Percentiles rank a stretch among this genome's conserved stretches.
Evolutionary conservation across 2,113 vertebrate genomes (phyloP).

Genomic region (Erinaceus europaeus): DNA sequence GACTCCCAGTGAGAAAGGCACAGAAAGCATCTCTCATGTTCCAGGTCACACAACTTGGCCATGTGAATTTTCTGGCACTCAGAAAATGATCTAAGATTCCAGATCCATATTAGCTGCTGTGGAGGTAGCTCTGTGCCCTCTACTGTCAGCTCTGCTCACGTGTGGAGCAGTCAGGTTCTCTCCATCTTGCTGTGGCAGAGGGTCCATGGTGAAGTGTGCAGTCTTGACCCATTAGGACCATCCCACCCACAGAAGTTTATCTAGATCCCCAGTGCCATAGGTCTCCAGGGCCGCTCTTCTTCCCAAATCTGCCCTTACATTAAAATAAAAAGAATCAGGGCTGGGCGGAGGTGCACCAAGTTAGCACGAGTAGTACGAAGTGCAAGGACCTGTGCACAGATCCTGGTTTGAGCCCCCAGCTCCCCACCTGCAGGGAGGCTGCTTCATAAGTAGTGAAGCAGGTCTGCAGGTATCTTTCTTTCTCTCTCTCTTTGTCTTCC

Average conservation of each 20-base stretch:
- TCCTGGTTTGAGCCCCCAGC: no score
- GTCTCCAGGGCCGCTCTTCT: not conserved
- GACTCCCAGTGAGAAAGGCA: not conserved
- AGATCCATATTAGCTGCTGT: not conserved
- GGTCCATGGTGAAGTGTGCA: not conserved
- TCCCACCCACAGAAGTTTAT: not conserved
- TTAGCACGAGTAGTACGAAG: no score
- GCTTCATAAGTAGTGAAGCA: no score
- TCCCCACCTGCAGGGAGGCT: no score
- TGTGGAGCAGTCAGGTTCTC: not conserved
- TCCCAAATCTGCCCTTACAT: not conserved
- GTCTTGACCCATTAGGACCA: not conserved
- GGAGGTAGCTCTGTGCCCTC: constrained; percentile 28
- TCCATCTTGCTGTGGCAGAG: not conserved
- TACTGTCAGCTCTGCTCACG: constrained; percentile 3
- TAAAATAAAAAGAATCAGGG: not conserved
- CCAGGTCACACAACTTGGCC: not conserved
- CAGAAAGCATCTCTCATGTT: not conserved
- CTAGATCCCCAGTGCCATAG: constrained; percentile 1
- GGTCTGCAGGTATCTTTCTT: no score
- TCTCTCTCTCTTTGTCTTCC: no score
- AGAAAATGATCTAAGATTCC: not conserved
- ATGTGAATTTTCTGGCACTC: not conserved
- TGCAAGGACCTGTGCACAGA: no score
- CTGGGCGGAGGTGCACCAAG: no score